These are phyloP conservation scores for Pseudorhiza aurosa DNA, from an alignment of 30 jellyfish, hydroid and myxozoan species.

Conservation along the genomic window DNA sequence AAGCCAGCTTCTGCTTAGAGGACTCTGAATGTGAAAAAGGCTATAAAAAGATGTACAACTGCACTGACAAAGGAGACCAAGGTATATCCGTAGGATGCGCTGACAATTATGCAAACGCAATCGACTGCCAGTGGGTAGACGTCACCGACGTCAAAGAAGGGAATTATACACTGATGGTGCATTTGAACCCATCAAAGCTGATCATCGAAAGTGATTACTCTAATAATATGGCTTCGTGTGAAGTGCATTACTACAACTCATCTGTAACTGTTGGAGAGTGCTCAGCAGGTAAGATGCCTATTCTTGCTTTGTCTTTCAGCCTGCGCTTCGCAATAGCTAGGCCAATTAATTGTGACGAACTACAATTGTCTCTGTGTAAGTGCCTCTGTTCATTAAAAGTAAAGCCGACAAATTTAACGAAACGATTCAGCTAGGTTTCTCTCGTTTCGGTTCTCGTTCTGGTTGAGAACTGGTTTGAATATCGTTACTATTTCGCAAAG, in stretches of 20 bases:
- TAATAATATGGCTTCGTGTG: conserved; percentile 91
- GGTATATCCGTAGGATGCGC: conserved; percentile 95
- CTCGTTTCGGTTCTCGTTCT: no score
- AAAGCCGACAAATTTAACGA: no score
- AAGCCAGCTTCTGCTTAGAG: conserved; percentile 97
- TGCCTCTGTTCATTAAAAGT: no score
- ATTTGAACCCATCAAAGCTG: conserved; percentile 70
- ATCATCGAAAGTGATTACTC: conserved; percentile 86
- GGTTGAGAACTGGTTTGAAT: no score
- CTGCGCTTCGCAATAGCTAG: no score
- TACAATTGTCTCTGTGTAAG: no score
- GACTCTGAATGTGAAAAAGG: conserved; percentile 91
- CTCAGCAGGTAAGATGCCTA: conserved; percentile 86
- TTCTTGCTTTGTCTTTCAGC: no score
- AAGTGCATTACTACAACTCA: conserved; percentile 63
- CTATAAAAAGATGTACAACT: conserved; percentile 76
- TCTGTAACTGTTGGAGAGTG: conserved; percentile 74
- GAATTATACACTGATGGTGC: conserved; percentile 86
- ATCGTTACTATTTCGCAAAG: no score
- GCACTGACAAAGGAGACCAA: conserved; percentile 93
- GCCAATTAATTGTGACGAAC: no score
- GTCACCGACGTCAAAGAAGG: conserved; percentile 87
- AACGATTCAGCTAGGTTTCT: no score
- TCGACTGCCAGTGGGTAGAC: conserved; percentile 99
- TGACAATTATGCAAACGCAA: conserved; percentile 81